Base-by-base conservation (phyloP, 2,113 vertebrate genomes). In the Hydrochoerus hydrochaeris region DNA sequence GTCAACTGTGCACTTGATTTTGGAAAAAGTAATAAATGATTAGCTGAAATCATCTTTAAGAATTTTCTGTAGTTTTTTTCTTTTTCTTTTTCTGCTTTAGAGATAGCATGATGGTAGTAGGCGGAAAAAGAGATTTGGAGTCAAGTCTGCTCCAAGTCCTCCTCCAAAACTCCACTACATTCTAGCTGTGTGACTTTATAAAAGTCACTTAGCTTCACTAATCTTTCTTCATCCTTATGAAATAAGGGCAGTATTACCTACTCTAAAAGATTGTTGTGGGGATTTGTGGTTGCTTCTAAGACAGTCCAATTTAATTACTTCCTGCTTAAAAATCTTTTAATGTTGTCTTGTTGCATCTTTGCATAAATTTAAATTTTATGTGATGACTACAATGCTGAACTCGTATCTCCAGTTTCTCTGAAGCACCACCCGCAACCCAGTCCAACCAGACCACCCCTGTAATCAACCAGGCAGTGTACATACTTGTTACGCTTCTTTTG, bases 101-200 rank as follows among this genome's bases (percentile, higher is more conserved):
- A 92, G 52, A 52, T 38, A 77, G 44, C 77, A 71, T 96, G 95
- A 96, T 63, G n/a, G 49, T 82, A 88, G 91, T 96, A 52, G 82
- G 90, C 94, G 77, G 75, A 93, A 60, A 89, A 87, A 38, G 35
- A 62, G 80, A 77, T 81, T 83, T 90, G 83, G 95, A 97, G 96
- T 97, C 96, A 90, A 90, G 52, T 82, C 44, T 96, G 96, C 97
- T 95, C 93, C 0, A 9, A 44, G 52, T 90, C 67, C 24, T 94
- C 46, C 12, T 46, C 62, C 88, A 87, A 82, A 75, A 60, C 69
- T 69, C 57, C 19, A 35, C 22, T 30, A 7, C 46, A 26, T 90
- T 78, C 96, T 73, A 95, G 88, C n/a, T 88, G 28, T 89, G 95
- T 94, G 93, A 46, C 63, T 52, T 52, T 52, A 41, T 67, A 44